Evolutionary conservation across 2,113 vertebrate genomes (phyloP).

Genomic region (Nycticorax nycticorax): DNA sequence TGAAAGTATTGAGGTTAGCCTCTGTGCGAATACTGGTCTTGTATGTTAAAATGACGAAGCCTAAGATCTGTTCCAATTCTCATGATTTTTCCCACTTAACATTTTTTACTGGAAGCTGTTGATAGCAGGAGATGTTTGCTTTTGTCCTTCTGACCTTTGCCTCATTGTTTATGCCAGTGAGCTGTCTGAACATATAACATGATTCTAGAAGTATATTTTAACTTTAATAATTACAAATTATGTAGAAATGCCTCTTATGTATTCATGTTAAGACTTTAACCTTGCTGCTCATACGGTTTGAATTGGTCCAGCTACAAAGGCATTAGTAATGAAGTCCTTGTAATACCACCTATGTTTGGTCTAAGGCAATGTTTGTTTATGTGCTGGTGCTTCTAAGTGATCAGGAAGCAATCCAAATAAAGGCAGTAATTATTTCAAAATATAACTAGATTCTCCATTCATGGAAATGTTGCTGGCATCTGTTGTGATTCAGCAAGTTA

Average conservation of each 20-base stretch:
- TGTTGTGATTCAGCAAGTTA: not conserved
- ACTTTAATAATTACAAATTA: not conserved
- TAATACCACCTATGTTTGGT: not conserved
- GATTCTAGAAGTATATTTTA: not conserved
- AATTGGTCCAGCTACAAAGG: not conserved
- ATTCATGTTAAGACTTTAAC: not conserved
- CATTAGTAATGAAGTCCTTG: not conserved
- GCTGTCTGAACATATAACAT: not conserved
- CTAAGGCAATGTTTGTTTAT: not conserved
- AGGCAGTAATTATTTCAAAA: not conserved
- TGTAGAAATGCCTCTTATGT: not conserved
- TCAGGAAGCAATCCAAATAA: not conserved
- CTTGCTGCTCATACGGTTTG: not conserved
- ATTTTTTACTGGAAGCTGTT: not conserved
- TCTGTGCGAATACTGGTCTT: not conserved
- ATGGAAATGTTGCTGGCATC: not conserved
- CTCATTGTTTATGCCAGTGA: not conserved
- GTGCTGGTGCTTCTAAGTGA: not conserved
- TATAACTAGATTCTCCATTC: not conserved
- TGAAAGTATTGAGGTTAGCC: not conserved
- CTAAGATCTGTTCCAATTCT: not conserved
- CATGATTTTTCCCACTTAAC: not conserved
- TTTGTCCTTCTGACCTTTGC: not conserved
- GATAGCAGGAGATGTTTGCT: not conserved
- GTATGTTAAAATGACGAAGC: not conserved